Evolutionary conservation across 2,888 invertebrate species (phyloP).

Genomic region (Noctuana brunneofusca): DNA sequence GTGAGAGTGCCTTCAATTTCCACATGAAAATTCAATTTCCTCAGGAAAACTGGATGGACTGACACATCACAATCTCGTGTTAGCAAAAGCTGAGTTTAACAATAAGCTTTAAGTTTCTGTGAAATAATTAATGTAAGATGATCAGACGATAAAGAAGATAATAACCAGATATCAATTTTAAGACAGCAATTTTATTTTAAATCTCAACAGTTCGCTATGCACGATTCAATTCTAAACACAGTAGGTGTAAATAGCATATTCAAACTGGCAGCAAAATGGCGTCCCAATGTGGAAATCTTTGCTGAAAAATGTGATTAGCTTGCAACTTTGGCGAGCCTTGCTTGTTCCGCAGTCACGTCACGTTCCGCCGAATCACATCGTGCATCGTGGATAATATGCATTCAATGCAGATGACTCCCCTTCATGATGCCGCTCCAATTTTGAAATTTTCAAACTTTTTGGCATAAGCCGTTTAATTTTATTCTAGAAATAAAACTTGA

Average conservation of each 20-base stretch:
- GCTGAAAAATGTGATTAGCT: background rate
- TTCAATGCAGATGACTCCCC: background rate
- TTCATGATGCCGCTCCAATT: background rate
- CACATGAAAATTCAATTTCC: no score
- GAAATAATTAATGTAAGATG: no score
- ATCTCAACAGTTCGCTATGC: background rate
- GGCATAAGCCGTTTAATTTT: no score
- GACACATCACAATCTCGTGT: no score
- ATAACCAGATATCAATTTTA: no score
- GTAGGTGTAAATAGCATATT: background rate
- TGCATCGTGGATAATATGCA: background rate
- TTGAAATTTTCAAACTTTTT: background rate
- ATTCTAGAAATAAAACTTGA: no score
- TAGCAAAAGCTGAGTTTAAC: no score
- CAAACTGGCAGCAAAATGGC: background rate
- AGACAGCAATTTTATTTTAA: no score
- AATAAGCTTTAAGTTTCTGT: no score
- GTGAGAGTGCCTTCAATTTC: no score
- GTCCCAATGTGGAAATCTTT: background rate
- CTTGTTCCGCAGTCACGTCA: background rate
- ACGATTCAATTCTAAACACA: background rate
- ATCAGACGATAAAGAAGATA: no score
- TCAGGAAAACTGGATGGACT: no score
- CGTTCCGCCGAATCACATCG: background rate
- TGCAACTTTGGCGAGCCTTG: background rate